Percentiles rank a stretch among this genome's conserved stretches.
Conservation (phyloP, 2,113 vertebrate species). For the Orthonyx spaldingii region DNA sequence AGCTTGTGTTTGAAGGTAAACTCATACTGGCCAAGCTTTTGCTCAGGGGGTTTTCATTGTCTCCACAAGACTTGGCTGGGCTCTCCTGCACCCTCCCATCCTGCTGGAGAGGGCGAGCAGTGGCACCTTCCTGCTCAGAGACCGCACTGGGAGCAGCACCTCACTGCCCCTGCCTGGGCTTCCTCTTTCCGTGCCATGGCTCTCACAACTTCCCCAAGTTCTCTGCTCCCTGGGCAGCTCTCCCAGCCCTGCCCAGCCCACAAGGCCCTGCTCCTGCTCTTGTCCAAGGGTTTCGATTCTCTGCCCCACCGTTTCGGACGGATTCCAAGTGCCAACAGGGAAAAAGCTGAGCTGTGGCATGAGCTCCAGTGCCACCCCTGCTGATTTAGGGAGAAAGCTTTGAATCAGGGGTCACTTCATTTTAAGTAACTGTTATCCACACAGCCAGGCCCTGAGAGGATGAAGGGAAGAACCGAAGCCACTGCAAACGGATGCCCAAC, state of each 20-base stretch:
- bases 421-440: neutral
- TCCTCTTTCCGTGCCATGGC: neutral
- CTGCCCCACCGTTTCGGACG: fast-evolving
- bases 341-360: fast-evolving
- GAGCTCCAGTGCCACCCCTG: neutral
- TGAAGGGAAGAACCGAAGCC: neutral
- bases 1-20: neutral
- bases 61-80: too few species aligned
- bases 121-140: neutral
- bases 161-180: neutral
- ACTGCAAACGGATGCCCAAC: fast-evolving
- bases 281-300: neutral
- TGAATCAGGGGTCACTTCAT: neutral
- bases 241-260: neutral
- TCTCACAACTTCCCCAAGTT: neutral
- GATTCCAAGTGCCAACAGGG: neutral
- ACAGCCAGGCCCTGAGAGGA: neutral
- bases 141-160: fast-evolving
- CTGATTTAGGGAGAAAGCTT: neutral
- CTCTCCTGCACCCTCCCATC: neutral
- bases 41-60: neutral
- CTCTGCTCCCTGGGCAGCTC: neutral
- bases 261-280: neutral
- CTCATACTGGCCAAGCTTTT: neutral
- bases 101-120: neutral